These are phyloP conservation scores for Pachymerium ferrugineum DNA, from an alignment of 2,888 invertebrate genomes.

Conservation along the genomic window DNA sequence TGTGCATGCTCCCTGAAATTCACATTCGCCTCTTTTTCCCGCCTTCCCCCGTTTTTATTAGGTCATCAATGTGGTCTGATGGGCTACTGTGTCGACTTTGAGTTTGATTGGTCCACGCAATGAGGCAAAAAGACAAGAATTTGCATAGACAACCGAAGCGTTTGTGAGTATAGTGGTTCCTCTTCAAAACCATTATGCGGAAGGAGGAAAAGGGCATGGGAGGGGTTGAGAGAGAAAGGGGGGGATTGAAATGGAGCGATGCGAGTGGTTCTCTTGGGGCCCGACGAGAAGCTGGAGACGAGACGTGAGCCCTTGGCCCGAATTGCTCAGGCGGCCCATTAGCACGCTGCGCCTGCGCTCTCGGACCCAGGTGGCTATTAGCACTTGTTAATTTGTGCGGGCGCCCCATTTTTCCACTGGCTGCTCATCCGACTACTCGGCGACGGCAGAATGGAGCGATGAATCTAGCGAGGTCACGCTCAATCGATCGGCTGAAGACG, in stretches of 20 bases:
- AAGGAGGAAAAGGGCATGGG: neutral
- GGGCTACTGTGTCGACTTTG: constrained; percentile 1
- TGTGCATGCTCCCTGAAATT: neutral
- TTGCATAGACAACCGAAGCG: neutral
- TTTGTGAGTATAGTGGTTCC: neutral
- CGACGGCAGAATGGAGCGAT: constrained; percentile 9
- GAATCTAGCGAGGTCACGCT: constrained; percentile 10
- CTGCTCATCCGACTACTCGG: constrained; percentile 18
- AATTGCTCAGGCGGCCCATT: constrained; percentile 18
- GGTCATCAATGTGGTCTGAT: neutral
- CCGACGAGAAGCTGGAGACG: neutral
- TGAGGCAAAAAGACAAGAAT: constrained; percentile 5
- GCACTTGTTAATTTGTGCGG: constrained; percentile 21
- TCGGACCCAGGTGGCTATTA: constrained; percentile 21
- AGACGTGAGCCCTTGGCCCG: constrained; percentile 21
- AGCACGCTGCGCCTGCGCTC: constrained; percentile 14
- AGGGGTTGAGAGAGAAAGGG: neutral
- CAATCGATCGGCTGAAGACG: constrained; percentile 5
- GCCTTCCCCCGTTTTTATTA: neutral
- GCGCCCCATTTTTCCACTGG: constrained; percentile 21
- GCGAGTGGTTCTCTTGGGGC: constrained; percentile 9
- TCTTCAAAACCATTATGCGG: constrained; percentile 1
- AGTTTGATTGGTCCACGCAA: neutral
- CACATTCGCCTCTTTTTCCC: constrained; percentile 1
- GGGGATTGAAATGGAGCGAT: neutral